Evolutionary conservation across 2,797 vertebrate genomes (phyloP).

Genomic region (Lagothrix lagotricha): DNA sequence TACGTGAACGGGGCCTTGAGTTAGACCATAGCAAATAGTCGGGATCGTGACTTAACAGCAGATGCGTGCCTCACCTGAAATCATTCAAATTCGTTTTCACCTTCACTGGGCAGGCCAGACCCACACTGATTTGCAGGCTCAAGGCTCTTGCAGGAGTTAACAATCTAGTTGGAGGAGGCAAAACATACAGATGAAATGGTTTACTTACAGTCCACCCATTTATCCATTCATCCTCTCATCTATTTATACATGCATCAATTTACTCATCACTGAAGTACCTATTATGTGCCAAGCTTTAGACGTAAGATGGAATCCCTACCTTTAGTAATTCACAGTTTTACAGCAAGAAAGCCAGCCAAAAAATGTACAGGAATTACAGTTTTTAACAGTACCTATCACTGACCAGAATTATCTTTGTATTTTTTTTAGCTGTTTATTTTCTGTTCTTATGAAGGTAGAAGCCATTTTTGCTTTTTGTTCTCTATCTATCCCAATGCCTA

Average conservation of each 20-base stretch:
- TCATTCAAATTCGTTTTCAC: not conserved
- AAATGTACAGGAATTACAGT: constrained; percentile 28
- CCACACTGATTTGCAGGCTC: not conserved
- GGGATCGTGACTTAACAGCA: not conserved
- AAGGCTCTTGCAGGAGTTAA: not conserved
- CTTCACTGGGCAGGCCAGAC: not conserved
- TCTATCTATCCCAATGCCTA: not conserved
- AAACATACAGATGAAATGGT: not conserved
- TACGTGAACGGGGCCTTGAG: not conserved
- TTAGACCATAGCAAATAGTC: not conserved
- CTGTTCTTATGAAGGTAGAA: not conserved
- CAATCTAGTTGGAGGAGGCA: not conserved
- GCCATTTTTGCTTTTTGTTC: not conserved
- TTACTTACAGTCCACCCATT: not conserved
- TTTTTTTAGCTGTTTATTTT: not conserved
- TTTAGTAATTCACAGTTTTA: constrained; percentile 23
- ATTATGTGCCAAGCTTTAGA: not conserved
- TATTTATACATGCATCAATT: not conserved
- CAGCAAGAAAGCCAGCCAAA: not conserved
- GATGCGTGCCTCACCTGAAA: not conserved
- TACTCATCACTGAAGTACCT: not conserved
- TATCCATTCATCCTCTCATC: not conserved
- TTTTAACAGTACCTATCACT: not conserved
- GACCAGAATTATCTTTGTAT: constrained; percentile 26
- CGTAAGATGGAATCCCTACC: not conserved